Evolutionary conservation across 2,113 vertebrate species (phyloP), one percentile per base, ranked within the genome.

Genomic region (Zapus hudsonius): DNA sequence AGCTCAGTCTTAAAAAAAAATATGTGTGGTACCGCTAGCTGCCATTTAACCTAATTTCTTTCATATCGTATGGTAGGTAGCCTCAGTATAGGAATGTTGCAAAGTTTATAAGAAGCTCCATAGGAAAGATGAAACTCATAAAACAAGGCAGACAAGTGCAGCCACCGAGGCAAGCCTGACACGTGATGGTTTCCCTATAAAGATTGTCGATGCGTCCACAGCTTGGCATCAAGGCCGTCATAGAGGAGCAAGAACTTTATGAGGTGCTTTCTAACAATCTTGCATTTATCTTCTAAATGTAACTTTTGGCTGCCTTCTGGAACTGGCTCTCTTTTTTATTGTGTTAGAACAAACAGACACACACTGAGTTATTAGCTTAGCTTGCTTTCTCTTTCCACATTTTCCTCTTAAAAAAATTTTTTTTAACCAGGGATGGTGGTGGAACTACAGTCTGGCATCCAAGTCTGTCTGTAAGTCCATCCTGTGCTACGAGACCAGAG

Each of bases 221-320:
- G 23, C 73, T 67, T 55, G 27, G 12, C 73, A 81, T 84, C n/a
- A 94, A 89, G 57, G 47, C 10, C 22, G 1, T 59, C 64, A 84
- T 8, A 81, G 59, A 12, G 75, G 31, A 42, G 55, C 55, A 75
- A 90, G 79, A 22, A 82, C 69, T 67, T 95, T 91, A 92, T 85
- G 64, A 95, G 82, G 64, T 92, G 52, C 66, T 96, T 93, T 94
- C 88, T 90, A 95, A 95, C 81, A 93, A 93, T 66, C 78, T 92
- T 80, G 31, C n/a, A 44, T 95, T 92, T 96, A 47, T 92, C 82
- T 96, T 94, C 74, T 59, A 93, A 92, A 87, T 90, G 69, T 61
- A 96, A 70, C 85, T 95, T 91, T 81, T 33, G 61, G 91, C 33
- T 81, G 3, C 64, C n/a, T 76, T 87, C 63, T 90, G 36, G 23